These are phyloP conservation scores for Sphinx pinastri DNA, from an alignment of 2,888 invertebrate genomes.

Conservation along the genomic window DNA sequence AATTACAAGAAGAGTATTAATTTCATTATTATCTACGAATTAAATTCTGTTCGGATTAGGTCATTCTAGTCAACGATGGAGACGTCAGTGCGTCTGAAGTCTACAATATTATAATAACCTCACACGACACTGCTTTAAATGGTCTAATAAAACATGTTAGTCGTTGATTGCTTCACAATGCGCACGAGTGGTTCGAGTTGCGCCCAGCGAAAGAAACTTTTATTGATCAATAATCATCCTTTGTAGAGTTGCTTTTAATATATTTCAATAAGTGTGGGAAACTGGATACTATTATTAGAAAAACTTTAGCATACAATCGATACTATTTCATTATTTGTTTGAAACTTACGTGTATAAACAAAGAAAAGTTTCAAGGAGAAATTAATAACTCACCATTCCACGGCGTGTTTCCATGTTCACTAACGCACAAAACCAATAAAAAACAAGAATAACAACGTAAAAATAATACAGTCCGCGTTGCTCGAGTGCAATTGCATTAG, in stretches of 20 bases:
- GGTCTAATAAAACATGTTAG: constrained; percentile 69
- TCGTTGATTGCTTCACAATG: constrained; percentile 77
- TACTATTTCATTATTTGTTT: background rate
- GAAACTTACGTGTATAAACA: constrained; percentile 19
- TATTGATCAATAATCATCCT: constrained; percentile 35
- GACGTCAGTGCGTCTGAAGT: constrained; percentile 12
- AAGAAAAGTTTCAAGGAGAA: constrained; percentile 30
- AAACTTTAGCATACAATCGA: background rate
- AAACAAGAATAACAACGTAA: constrained; percentile 63
- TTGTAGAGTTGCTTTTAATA: background rate
- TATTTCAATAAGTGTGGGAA: constrained; percentile 9
- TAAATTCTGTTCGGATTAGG: background rate
- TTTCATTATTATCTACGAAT: background rate
- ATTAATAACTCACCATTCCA: constrained; percentile 67
- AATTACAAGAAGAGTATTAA: too few relatives aligned
- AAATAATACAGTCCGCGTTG: constrained; percentile 71
- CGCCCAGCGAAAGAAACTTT: constrained; percentile 38
- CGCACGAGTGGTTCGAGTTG: constrained; percentile 29
- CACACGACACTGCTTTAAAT: constrained; percentile 68
- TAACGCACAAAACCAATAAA: constrained; percentile 73
- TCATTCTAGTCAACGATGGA: background rate
- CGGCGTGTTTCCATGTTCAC: constrained; percentile 62
- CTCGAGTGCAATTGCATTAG: constrained; percentile 81
- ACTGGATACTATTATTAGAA: background rate
- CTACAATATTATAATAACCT: constrained; percentile 50